Conservation (phyloP, 1,140 invertebrate species). For the Brachionus plicatilis region DNA sequence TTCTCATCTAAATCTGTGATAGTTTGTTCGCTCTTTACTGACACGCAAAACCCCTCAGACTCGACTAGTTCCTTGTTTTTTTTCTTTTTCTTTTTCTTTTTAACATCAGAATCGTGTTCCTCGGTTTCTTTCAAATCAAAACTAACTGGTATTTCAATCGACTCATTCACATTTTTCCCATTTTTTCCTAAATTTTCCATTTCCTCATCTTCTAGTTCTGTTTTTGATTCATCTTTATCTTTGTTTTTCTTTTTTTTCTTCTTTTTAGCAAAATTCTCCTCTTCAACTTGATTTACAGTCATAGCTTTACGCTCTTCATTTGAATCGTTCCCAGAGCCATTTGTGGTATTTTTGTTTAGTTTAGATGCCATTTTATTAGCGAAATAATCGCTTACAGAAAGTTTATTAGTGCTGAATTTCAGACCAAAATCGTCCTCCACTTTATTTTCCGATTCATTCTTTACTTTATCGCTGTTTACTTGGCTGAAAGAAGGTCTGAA, state of each 20-base stretch:
- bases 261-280: neutral
- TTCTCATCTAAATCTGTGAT: neutral
- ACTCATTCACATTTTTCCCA: neutral
- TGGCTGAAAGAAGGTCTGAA: neutral
- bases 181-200: neutral
- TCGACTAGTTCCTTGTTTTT: neutral
- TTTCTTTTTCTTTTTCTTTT: neutral
- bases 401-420: conserved; percentile 23
- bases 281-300: neutral
- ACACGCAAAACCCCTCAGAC: neutral
- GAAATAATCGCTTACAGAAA: conserved; percentile 20
- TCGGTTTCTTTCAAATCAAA: neutral
- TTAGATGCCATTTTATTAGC: conserved; percentile 38
- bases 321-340: neutral
- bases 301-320: neutral
- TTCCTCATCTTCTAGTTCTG: neutral
- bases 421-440: neutral
- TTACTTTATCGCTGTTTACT: neutral
- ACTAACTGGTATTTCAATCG: neutral
- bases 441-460: neutral
- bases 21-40: neutral
- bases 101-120: neutral
- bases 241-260: conserved; percentile 21
- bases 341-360: neutral
- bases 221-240: neutral